Percentiles rank a stretch among this genome's conserved stretches.
These are phyloP conservation scores for Otolemur garnettii DNA, from an alignment of 2,113 vertebrate species.

Conservation along the genomic window DNA sequence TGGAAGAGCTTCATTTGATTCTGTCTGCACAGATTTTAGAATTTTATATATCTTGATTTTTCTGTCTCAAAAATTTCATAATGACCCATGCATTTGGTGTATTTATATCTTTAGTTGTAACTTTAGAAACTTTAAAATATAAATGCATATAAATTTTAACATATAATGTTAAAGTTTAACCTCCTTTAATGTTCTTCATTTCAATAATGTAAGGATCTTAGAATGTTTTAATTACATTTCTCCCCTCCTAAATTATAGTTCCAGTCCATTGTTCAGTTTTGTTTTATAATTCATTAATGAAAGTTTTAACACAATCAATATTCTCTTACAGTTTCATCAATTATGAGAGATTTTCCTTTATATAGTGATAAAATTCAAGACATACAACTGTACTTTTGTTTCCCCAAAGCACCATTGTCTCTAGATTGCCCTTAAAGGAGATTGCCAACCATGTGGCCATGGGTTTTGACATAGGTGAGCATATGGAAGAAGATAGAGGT, in stretches of 20 bases:
- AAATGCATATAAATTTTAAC: neutral
- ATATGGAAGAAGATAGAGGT: neutral
- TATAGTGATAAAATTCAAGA: neutral
- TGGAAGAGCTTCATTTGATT: too few relatives aligned
- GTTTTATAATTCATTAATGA: neutral
- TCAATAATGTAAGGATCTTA: neutral
- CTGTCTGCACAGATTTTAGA: too few relatives aligned
- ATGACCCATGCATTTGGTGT: neutral
- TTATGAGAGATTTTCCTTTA: neutral
- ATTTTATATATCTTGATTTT: too few relatives aligned
- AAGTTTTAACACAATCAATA: neutral
- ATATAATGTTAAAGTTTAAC: neutral
- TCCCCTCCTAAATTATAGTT: neutral
- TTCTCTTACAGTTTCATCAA: neutral
- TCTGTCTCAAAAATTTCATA: too few relatives aligned
- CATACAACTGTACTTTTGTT: neutral
- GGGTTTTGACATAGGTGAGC: neutral
- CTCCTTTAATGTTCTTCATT: neutral
- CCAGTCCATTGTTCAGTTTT: neutral
- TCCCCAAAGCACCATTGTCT: neutral
- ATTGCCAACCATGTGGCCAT: too few relatives aligned
- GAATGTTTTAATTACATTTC: neutral
- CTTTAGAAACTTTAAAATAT: neutral
- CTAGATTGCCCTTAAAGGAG: neutral
- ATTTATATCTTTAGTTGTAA: neutral